Conservation (phyloP, 2,797 vertebrate genomes). For the Sebastiscus albofasciatus region DNA sequence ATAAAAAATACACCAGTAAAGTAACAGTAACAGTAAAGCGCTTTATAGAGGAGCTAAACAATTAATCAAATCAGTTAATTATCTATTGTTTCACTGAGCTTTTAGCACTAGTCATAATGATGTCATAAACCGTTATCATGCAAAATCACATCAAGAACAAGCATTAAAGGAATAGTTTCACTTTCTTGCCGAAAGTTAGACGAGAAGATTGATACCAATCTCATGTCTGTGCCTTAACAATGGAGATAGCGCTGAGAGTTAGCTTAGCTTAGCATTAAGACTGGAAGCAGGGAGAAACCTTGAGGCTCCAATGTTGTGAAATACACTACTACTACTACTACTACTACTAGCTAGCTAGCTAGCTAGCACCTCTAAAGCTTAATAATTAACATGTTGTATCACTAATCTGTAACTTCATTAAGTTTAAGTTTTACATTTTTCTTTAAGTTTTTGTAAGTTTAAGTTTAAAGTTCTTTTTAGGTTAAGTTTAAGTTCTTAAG, state of each 20-base stretch:
- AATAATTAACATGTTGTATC: not conserved
- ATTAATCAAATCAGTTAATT: not conserved
- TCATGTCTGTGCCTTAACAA: not conserved
- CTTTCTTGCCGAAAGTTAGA: not conserved
- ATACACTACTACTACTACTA: not conserved
- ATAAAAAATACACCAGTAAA: not conserved
- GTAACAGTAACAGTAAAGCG: not conserved
- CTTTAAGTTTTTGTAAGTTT: no score
- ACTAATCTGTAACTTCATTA: no score
- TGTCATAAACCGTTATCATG: not conserved
- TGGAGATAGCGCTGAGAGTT: not conserved
- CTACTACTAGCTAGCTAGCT: no score
- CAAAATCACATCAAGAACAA: not conserved
- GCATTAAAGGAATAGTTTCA: not conserved
- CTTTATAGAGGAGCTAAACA: not conserved
- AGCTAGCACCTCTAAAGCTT: not conserved
- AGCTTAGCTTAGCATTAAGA: not conserved
- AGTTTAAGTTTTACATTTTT: no score
- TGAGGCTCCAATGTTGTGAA: not conserved
- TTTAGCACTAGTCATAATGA: not conserved
- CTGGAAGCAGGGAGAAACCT: not conserved
- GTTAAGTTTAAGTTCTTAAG: no score
- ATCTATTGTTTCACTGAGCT: not conserved
- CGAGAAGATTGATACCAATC: not conserved
- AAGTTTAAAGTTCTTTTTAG: no score